These are phyloP conservation scores for Barbus barbus DNA, from an alignment of 2,113 vertebrate genomes.

Conservation along the genomic window DNA sequence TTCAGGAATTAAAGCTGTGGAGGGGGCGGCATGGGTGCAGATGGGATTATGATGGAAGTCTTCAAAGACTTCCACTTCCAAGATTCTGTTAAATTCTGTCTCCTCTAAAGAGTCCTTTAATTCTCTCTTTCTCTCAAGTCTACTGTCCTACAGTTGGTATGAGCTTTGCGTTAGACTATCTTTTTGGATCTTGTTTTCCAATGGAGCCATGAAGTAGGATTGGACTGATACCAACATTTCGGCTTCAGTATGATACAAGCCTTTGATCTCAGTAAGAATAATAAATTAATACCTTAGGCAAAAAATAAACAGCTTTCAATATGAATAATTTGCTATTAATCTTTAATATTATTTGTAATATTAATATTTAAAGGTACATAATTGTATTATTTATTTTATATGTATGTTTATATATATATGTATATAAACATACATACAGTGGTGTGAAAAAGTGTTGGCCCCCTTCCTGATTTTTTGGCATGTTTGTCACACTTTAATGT, in stretches of 20 bases:
- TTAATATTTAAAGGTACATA: not conserved
- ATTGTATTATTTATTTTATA: not conserved
- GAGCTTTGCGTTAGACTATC: not conserved
- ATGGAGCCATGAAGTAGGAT: not conserved
- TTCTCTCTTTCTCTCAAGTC: constrained; percentile 22
- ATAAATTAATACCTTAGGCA: not conserved
- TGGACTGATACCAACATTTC: not conserved
- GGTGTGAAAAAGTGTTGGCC: no score
- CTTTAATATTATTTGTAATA: not conserved
- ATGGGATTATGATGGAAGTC: constrained; percentile 71
- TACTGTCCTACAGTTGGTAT: constrained; percentile 18
- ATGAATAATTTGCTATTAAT: not conserved
- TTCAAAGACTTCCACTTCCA: constrained; percentile 69
- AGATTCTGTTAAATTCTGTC: constrained; percentile 60
- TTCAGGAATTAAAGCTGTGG: constrained; percentile 65
- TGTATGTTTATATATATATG: no score
- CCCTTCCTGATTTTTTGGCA: no score
- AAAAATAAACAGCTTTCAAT: not conserved
- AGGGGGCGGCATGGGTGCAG: constrained; percentile 61
- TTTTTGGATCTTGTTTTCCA: not conserved
- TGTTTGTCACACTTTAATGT: no score
- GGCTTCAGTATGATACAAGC: not conserved
- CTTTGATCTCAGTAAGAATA: not conserved
- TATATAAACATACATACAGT: no score
- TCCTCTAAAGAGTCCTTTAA: constrained; percentile 5